phyloP scores from a whole-genome alignment of 2,888 invertebrate species.

The Cataglyphis altisquamis region DNA sequence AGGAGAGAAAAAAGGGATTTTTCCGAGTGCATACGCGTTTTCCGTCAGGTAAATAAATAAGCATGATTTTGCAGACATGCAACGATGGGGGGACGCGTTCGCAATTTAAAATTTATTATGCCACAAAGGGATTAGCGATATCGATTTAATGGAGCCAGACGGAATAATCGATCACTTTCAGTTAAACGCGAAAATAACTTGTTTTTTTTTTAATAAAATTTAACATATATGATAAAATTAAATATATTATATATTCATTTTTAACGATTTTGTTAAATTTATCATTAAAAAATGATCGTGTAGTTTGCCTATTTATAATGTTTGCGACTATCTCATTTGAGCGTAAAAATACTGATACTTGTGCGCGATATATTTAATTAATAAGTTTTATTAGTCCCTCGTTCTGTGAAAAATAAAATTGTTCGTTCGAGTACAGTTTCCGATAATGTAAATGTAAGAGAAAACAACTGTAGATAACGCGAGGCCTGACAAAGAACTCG shows the following conservation, averaged over 20 bases:
- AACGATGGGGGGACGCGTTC: not conserved
- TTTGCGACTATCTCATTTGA: slow-evolving; percentile 16
- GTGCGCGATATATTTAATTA: slow-evolving; percentile 13
- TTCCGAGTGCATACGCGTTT: slow-evolving; percentile 22
- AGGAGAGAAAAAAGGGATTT: slow-evolving; percentile 1
- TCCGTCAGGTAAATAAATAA: not conserved
- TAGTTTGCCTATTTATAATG: not conserved
- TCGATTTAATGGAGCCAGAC: not conserved
- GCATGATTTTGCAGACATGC: not conserved
- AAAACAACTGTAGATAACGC: not conserved
- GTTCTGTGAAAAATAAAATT: not conserved
- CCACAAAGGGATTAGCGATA: not conserved
- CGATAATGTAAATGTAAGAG: not conserved
- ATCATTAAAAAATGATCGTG: not conserved
- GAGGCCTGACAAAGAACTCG: not conserved
- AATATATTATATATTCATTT: slow-evolving; percentile 1
- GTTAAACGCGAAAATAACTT: not conserved
- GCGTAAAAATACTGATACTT: not conserved
- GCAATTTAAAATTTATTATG: slow-evolving; percentile 30
- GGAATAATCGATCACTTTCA: not conserved
- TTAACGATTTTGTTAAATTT: not conserved
- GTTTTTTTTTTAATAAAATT: not conserved
- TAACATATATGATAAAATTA: not conserved
- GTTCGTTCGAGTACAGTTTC: not conserved
- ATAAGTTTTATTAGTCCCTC: not conserved